Evolutionary conservation across 1,140 invertebrate genomes (phyloP), one percentile per base, ranked within the genome.

Genomic region (Drosophila tani): DNA sequence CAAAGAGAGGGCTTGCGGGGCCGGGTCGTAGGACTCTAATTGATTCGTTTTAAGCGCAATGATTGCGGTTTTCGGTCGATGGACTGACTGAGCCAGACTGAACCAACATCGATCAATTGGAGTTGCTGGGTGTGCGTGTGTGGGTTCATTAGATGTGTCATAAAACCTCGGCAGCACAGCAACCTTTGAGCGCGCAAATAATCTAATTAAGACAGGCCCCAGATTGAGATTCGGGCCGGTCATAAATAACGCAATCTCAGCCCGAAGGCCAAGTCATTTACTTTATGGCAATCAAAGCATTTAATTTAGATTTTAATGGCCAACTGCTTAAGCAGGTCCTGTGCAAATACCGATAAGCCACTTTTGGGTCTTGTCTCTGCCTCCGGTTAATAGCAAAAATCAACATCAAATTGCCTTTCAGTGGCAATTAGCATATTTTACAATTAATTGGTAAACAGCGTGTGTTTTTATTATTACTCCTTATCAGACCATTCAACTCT

Each of bases 241-340:
- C 81, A 88, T 87, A 88, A 87, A 87, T 87, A 68, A 81, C 62
- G 69, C 74, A 88, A 87, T 87, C 81, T 84, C 73, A 69, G 78
- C 68, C 77, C 76, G 56, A 77, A 75, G 68, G 84, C 69, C 69
- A 78, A 77, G 77, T 75, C 83, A 87, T 87, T 87, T 88, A 87
- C 82, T 87, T 88, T 88, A 88, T 87, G 73, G 76, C 57, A 87
- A 87, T 87, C 75, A 87, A 88, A 84, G 77, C 69, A 67, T 80
- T 83, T 84, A 74, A 88, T 90, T 75, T 88, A 71, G 58, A 81
- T 81, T 87, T 90, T 87, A 88, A 88, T 87, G 75, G 77, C 43
- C 70, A 70, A 64, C 78, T 62, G 59, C 64, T 74, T 70, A 59
- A 56, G 67, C 46, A 45, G 38, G 57, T 82, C 66, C 80, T 87